Conservation (phyloP, 2,888 invertebrate genomes). For the Oeneis ivallda region DNA sequence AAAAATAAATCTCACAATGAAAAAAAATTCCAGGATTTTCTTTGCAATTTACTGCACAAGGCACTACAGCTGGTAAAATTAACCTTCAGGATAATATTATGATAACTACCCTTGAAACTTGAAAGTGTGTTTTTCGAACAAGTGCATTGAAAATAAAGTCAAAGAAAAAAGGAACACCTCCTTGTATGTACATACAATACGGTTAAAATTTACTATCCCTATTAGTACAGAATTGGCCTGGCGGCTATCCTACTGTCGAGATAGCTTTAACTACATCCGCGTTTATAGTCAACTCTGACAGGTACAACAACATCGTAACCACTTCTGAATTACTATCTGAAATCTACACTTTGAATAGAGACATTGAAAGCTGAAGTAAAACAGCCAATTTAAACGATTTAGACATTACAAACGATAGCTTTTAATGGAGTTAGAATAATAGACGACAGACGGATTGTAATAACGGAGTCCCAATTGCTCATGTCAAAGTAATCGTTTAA, state of each 20-base stretch:
- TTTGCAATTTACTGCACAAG: too few relatives aligned
- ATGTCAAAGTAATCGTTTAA: not conserved
- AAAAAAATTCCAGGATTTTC: too few relatives aligned
- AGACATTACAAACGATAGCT: slow-evolving; percentile 15
- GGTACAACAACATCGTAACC: slow-evolving; percentile 15
- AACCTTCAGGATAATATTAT: too few relatives aligned
- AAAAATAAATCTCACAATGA: too few relatives aligned
- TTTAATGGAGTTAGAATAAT: slow-evolving; percentile 9
- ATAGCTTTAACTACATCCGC: slow-evolving; percentile 25
- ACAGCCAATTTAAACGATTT: slow-evolving; percentile 16
- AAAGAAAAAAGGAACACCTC: too few relatives aligned
- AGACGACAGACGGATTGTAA: not conserved
- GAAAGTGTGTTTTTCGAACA: too few relatives aligned
- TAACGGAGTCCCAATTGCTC: not conserved
- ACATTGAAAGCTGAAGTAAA: slow-evolving; percentile 16
- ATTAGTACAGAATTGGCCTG: slow-evolving; percentile 5
- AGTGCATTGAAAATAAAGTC: too few relatives aligned
- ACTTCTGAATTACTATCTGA: slow-evolving; percentile 29
- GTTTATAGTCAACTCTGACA: slow-evolving; percentile 25
- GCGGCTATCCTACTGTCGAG: slow-evolving; percentile 16
- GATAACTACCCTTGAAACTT: too few relatives aligned
- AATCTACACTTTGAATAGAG: slow-evolving; percentile 24
- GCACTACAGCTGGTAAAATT: too few relatives aligned
- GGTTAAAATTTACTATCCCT: slow-evolving; percentile 1
- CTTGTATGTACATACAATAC: not conserved